phyloP scores from a whole-genome alignment of 2,888 invertebrate genomes.

The Agrenia bidenticulata region DNA sequence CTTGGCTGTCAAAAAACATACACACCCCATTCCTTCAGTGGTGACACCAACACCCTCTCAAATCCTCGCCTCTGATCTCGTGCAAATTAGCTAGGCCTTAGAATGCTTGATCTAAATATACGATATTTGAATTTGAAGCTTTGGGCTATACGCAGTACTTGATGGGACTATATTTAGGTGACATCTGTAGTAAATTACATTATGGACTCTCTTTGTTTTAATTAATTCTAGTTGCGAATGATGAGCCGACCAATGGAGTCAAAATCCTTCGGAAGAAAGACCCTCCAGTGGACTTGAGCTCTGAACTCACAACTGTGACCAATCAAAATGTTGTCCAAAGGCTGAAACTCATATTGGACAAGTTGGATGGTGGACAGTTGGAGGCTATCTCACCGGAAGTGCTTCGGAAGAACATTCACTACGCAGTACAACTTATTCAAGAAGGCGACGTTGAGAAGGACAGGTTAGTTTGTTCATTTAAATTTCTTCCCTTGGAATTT shows the following conservation, averaged over 20 bases:
- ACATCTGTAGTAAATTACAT: not conserved
- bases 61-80: too few species aligned
- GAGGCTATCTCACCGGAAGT: slow-evolving; percentile 87
- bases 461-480: slow-evolving; percentile 37
- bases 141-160: too few species aligned
- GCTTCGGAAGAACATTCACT: slow-evolving; percentile 87
- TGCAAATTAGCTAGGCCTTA: too few species aligned
- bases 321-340: slow-evolving; percentile 61
- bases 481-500: too few species aligned
- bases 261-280: slow-evolving; percentile 54
- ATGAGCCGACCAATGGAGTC: slow-evolving; percentile 52
- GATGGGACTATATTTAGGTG: too few species aligned
- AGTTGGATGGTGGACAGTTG: slow-evolving; percentile 60
- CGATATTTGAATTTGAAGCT: too few species aligned
- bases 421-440: slow-evolving; percentile 62
- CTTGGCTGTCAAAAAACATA: too few species aligned
- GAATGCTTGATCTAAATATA: too few species aligned
- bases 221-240: slow-evolving; percentile 46
- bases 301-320: slow-evolving; percentile 46
- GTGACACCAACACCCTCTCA: too few species aligned
- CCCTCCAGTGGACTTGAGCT: slow-evolving; percentile 50
- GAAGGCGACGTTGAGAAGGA: slow-evolving; percentile 46
- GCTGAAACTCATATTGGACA: slow-evolving; percentile 79
- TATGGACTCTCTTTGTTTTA: not conserved
- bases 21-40: too few species aligned